These are phyloP conservation scores for Agelas oroides DNA, from an alignment of 37 sponge, comb jelly and placozoan species.

Conservation along the genomic window DNA sequence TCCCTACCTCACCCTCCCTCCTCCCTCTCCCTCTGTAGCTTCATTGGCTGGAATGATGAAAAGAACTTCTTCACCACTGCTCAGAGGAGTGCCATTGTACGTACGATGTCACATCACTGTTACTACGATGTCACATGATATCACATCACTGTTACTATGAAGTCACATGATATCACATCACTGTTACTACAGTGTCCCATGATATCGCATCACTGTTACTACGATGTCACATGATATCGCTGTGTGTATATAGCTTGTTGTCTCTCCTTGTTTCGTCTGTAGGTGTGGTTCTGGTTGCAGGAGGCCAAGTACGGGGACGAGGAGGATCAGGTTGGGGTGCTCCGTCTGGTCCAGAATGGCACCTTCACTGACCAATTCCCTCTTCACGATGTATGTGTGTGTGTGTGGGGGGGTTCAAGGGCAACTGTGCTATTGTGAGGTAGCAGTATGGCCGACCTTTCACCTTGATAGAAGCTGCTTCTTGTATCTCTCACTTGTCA, in stretches of 20 bases:
- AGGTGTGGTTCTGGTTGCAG: conserved; percentile 66
- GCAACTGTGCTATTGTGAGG: background rate
- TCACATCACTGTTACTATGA: background rate
- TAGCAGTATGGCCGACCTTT: no score
- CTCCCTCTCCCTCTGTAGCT: background rate
- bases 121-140: no score
- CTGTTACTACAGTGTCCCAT: no score
- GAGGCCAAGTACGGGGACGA: conserved; percentile 64
- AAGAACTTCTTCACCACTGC: conserved; percentile 86
- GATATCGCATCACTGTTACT: background rate
- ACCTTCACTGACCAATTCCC: conserved; percentile 78
- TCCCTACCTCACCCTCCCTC: background rate
- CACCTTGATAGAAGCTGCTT: no score
- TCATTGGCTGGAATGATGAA: conserved; percentile 59
- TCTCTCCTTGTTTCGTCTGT: background rate
- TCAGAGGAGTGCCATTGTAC: conserved; percentile 82
- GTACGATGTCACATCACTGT: background rate
- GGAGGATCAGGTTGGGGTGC: conserved; percentile 75
- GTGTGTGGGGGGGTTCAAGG: background rate
- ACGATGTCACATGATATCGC: no score
- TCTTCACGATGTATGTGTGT: conserved; percentile 79
- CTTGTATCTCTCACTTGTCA: no score
- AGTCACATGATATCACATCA: background rate
- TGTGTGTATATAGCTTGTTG: no score
- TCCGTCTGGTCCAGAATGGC: conserved; percentile 68